Evolutionary conservation across 2,113 vertebrate genomes (phyloP).

Genomic region (Brienomyrus longianalis): DNA sequence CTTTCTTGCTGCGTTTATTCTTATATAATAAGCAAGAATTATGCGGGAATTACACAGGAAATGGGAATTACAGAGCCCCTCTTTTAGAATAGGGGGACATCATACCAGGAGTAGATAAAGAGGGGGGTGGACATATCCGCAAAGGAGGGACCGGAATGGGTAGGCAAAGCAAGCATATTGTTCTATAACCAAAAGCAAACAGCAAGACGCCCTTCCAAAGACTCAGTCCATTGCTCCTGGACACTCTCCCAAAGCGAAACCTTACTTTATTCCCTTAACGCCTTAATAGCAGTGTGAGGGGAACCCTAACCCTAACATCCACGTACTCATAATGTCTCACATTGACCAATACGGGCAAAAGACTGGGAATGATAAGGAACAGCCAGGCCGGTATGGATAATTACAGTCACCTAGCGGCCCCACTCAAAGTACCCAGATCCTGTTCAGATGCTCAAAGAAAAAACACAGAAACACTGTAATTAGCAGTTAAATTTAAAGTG

Average conservation of each 20-base stretch:
- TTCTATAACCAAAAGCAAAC: not conserved
- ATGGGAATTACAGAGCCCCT: not conserved
- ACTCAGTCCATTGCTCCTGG: not conserved
- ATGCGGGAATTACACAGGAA: not conserved
- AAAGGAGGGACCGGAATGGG: not conserved
- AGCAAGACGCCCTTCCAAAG: not conserved
- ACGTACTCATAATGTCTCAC: not conserved
- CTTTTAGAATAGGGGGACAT: not conserved
- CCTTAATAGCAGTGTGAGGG: not conserved
- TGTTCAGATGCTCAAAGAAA: not conserved
- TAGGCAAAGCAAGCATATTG: not conserved
- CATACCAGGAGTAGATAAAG: not conserved
- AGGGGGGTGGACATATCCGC: not conserved
- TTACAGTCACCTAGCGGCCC: not conserved
- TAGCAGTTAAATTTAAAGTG: not conserved
- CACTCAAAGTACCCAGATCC: not conserved
- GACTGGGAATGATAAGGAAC: not conserved
- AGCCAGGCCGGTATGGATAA: not conserved
- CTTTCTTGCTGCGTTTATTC: not conserved
- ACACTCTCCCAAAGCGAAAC: not conserved
- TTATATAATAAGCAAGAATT: not conserved
- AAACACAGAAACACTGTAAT: not conserved
- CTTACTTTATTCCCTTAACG: not conserved
- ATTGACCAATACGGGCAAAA: not conserved
- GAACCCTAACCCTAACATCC: not conserved